Conservation (phyloP, 2,113 vertebrate species). For the Myrmecobius fasciatus region DNA sequence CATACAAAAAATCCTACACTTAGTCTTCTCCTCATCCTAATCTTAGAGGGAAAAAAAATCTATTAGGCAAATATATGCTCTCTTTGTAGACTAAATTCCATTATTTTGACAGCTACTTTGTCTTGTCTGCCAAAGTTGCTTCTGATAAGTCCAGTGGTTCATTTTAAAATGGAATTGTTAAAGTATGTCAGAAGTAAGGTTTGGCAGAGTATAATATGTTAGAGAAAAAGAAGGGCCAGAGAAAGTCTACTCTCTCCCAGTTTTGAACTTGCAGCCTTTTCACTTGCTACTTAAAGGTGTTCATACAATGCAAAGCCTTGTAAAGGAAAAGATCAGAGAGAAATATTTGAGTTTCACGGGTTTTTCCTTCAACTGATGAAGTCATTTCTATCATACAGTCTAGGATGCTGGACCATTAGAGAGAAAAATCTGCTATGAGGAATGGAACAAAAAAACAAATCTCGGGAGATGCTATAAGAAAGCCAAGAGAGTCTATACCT, state of each 20-base stretch:
- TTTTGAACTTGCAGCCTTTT: background rate
- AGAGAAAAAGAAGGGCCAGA: background rate
- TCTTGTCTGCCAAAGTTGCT: background rate
- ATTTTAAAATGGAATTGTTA: background rate
- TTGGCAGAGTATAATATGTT: background rate
- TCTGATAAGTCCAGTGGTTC: background rate
- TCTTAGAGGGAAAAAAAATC: background rate
- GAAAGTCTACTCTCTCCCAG: background rate
- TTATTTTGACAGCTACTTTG: background rate
- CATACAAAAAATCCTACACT: background rate
- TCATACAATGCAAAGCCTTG: background rate
- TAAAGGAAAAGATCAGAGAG: background rate
- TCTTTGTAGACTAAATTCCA: background rate
- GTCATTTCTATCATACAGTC: background rate
- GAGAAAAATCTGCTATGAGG: background rate
- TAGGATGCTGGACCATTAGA: background rate
- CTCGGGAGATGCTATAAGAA: background rate
- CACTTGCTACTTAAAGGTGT: background rate
- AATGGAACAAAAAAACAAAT: background rate
- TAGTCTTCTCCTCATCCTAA: background rate
- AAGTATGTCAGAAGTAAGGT: background rate
- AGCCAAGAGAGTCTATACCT: no score
- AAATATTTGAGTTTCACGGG: background rate
- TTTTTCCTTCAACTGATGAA: background rate
- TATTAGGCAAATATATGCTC: background rate